Base-by-base conservation (phyloP, 2,797 vertebrate genomes). In the Coranthus polyacanthus region DNA sequence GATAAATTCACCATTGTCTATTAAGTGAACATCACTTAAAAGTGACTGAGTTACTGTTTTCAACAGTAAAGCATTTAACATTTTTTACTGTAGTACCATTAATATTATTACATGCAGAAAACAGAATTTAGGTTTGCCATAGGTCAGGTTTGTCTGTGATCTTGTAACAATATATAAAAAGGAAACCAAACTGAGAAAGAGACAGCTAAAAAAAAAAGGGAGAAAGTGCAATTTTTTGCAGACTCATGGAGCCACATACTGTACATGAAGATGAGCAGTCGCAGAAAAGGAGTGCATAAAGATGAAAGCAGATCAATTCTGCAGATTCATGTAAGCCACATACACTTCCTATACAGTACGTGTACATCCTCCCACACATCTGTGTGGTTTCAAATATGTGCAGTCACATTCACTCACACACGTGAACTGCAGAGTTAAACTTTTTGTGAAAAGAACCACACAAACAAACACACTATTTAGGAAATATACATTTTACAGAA, bases 311-410 rank as follows among this genome's bases (percentile, higher is more conserved):
- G 46, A 79, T 32, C 37, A 56, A 57, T 70, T 80, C 64, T 88
- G 84, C 88, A 81, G 41, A 84, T 82, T 89, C 75, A 86, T 26
- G 16, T 9, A 60, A 89, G 89, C 89, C 91, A 57, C 89, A 80
- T 7, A 56, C 2, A 77, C 87, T 89, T 88, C 87, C 85, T 83
- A 83, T 83, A 83, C 81, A 69, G 77, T 71, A 39, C 78, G 55
- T 68, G 43, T 72, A 56, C 20, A 58, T 44, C 78, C 78, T 67
- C 75, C 74, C 57, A 85, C 78, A 75, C 58, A 56, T 68, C 38
- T 80, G 15, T 46, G 62, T 6, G 3, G 71, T 59, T 65, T 68
- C 62, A 78, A 38, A 73, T 7, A 50, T 3, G 0, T 63, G 16
- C 67, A 24, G 12, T 52, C 45, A 51, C 46, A 37, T 42, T 51